These are phyloP conservation scores for Tetragonula carbonaria DNA, from an alignment of 2,888 invertebrate genomes.

Conservation along the genomic window DNA sequence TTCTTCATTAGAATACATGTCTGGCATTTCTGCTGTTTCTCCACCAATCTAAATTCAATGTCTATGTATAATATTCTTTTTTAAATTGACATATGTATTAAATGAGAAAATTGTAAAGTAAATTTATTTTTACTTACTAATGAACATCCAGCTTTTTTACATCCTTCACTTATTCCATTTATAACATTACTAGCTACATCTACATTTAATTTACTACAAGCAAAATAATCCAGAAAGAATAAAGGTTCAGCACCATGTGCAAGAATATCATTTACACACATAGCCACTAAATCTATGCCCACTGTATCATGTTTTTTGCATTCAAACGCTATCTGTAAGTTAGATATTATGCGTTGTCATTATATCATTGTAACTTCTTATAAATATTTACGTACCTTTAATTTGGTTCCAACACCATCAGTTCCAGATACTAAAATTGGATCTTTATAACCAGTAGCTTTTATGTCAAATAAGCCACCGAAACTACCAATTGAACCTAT, in stretches of 20 bases:
- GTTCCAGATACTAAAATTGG: constrained; percentile 97
- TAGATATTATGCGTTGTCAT: neutral
- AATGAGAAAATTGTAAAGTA: neutral
- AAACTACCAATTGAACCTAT: constrained; percentile 95
- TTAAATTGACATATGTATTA: neutral
- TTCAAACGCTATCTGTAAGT: constrained; percentile 91
- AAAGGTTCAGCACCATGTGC: constrained; percentile 98
- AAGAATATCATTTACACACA: constrained; percentile 98
- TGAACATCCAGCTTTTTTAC: constrained; percentile 93
- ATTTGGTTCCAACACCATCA: constrained; percentile 98
- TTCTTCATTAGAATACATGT: constrained; percentile 93
- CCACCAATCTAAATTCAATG: constrained; percentile 88
- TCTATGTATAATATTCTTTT: neutral
- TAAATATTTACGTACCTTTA: constrained; percentile 87
- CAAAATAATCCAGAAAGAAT: constrained; percentile 98
- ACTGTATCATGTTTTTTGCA: constrained; percentile 92
- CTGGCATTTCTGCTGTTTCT: constrained; percentile 99
- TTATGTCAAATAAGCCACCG: constrained; percentile 96
- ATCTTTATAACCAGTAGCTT: constrained; percentile 90
- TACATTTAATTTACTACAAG: constrained; percentile 94
- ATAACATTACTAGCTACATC: constrained; percentile 91
- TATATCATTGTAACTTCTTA: neutral
- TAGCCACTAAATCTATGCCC: constrained; percentile 98
- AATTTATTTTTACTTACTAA: constrained; percentile 86
- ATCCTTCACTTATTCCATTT: constrained; percentile 94